Percentiles rank a stretch among this genome's conserved stretches.
These are phyloP conservation scores for Zaprionus nigranus DNA, from an alignment of 1,140 invertebrate species.

Conservation along the genomic window DNA sequence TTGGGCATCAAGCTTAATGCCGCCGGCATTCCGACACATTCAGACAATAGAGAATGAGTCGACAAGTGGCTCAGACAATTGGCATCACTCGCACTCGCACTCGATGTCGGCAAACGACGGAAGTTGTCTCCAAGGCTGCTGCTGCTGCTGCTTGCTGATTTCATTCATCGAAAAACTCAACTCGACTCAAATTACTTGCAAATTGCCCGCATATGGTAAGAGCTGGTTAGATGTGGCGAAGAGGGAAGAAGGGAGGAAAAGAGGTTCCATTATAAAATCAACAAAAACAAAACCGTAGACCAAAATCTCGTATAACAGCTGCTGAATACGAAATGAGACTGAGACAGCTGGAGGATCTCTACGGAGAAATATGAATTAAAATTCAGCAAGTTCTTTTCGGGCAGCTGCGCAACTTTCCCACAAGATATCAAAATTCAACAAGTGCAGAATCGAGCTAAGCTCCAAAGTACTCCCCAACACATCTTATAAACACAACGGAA, in stretches of 20 bases:
- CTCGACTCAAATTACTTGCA: constrained; percentile 63
- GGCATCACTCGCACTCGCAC: constrained; percentile 27
- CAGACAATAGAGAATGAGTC: constrained; percentile 54
- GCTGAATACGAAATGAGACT: constrained; percentile 58
- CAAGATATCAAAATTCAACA: constrained; percentile 53
- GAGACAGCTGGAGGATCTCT: constrained; percentile 37
- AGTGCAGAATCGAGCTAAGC: constrained; percentile 47
- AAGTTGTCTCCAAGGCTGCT: constrained; percentile 68
- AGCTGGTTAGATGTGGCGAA: background rate
- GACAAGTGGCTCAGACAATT: constrained; percentile 58
- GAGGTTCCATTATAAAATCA: background rate
- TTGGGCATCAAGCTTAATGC: constrained; percentile 60
- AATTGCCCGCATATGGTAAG: constrained; percentile 46
- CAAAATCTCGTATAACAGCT: constrained; percentile 37
- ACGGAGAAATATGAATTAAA: constrained; percentile 12
- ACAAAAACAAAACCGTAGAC: background rate
- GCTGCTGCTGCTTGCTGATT: constrained; percentile 36
- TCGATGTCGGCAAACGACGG: constrained; percentile 43
- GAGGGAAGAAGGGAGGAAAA: background rate
- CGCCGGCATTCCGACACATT: constrained; percentile 41
- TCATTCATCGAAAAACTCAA: constrained; percentile 63
- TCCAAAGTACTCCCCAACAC: constrained; percentile 18
- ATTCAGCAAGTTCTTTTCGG: constrained; percentile 16
- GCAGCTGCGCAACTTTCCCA: constrained; percentile 52
- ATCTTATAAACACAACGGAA: constrained; percentile 41